These are phyloP conservation scores for Alcis repandata DNA, from an alignment of 2,888 invertebrate species.

Conservation along the genomic window DNA sequence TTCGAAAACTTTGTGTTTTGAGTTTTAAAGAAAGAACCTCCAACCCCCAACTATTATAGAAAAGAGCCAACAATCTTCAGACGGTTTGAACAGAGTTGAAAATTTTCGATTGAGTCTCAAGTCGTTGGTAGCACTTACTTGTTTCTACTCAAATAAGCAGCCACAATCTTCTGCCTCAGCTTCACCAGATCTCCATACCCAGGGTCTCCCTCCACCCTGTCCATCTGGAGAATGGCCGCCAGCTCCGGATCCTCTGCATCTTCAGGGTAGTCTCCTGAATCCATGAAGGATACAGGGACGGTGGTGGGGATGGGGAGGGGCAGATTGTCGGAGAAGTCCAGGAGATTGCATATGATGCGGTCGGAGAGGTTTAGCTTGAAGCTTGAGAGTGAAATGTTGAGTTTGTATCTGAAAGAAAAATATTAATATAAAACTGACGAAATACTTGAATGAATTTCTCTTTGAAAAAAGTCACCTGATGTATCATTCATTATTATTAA, in stretches of 20 bases:
- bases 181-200: constrained; percentile 74
- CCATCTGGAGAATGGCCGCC: constrained; percentile 60
- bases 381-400: constrained; percentile 90
- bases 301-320: constrained; percentile 80
- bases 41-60: too few relatives aligned
- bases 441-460: not conserved
- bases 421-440: not conserved
- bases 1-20: too few relatives aligned
- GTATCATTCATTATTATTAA: too few relatives aligned
- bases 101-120: too few relatives aligned
- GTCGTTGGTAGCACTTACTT: constrained; percentile 62
- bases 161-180: constrained; percentile 76
- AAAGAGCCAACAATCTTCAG: too few relatives aligned
- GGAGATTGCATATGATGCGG: constrained; percentile 88
- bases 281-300: constrained; percentile 79
- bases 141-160: constrained; percentile 75
- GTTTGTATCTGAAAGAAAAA: constrained; percentile 88
- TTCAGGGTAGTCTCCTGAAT: constrained; percentile 76
- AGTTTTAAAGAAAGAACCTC: too few relatives aligned
- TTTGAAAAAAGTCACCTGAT: too few relatives aligned
- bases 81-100: too few relatives aligned
- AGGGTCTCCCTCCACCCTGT: constrained; percentile 72
- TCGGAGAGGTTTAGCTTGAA: constrained; percentile 92
- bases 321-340: constrained; percentile 87
- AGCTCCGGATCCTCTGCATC: constrained; percentile 69